Percentiles rank a stretch among this genome's conserved stretches.
Evolutionary conservation across 2,797 vertebrate genomes (phyloP).

Genomic region (Acanthopagrus latus): DNA sequence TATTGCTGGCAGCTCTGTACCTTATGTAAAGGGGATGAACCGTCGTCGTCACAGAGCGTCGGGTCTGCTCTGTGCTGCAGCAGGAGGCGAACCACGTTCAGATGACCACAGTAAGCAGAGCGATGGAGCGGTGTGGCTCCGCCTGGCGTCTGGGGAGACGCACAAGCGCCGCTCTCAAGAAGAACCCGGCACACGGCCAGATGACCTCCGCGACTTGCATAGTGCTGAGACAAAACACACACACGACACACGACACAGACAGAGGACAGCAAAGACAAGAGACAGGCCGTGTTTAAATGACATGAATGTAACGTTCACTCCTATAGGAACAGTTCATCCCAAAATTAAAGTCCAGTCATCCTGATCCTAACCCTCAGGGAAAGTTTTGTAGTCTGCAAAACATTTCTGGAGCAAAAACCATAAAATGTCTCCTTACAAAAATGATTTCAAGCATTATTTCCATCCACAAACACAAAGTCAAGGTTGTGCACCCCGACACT

Average conservation of each 20-base stretch:
- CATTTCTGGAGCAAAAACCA: too few relatives aligned
- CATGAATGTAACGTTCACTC: too few relatives aligned
- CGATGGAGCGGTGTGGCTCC: slow-evolving; percentile 92
- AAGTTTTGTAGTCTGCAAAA: too few relatives aligned
- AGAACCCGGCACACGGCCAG: slow-evolving; percentile 87
- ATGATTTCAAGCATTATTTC: too few relatives aligned
- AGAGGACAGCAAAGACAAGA: too few relatives aligned
- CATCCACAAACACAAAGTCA: too few relatives aligned
- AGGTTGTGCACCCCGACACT: too few relatives aligned
- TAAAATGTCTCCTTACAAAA: too few relatives aligned
- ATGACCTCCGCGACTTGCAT: slow-evolving; percentile 92
- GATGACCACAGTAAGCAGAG: slow-evolving; percentile 91
- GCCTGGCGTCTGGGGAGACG: slow-evolving; percentile 85
- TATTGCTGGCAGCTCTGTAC: slow-evolving; percentile 66
- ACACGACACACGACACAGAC: not conserved
- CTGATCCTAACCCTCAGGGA: too few relatives aligned
- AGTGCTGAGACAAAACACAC: slow-evolving; percentile 86
- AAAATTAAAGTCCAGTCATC: too few relatives aligned
- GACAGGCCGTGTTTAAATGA: too few relatives aligned
- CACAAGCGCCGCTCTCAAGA: slow-evolving; percentile 86
- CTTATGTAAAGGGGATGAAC: slow-evolving; percentile 92
- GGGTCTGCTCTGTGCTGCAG: slow-evolving; percentile 87
- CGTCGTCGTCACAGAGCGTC: slow-evolving; percentile 85
- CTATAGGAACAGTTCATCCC: too few relatives aligned
- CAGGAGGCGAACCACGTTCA: slow-evolving; percentile 85